phyloP scores from a whole-genome alignment of 2,888 invertebrate genomes.

The Ochropleura leucogaster region DNA sequence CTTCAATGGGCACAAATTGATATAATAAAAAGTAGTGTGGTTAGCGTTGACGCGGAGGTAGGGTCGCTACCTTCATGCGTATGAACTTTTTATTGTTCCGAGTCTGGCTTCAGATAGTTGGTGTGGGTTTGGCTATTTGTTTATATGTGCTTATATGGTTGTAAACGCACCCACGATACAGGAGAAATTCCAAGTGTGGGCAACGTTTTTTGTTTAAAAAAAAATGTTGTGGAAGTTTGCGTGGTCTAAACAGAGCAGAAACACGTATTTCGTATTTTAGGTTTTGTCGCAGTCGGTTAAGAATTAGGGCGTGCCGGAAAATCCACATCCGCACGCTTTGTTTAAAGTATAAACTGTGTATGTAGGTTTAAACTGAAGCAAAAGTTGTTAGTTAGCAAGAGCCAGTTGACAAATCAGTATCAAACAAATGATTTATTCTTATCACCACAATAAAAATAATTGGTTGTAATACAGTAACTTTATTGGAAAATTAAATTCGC shows the following conservation, averaged over 20 bases:
- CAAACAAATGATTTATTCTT: neutral
- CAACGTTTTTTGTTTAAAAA: too few species aligned
- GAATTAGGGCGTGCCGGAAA: neutral
- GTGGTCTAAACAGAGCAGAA: neutral
- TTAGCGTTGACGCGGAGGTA: conserved; percentile 72
- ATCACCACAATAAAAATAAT: neutral
- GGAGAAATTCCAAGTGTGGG: too few species aligned
- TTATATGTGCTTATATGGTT: too few species aligned
- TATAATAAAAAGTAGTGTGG: conserved; percentile 89
- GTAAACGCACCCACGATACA: too few species aligned
- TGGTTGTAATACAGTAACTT: neutral
- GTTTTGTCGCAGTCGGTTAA: too few species aligned
- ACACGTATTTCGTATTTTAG: too few species aligned
- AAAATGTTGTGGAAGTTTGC: neutral
- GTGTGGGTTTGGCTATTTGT: too few species aligned
- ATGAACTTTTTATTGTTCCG: neutral
- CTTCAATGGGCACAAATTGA: conserved; percentile 90
- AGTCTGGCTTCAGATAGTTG: too few species aligned
- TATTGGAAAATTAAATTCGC: conserved; percentile 17
- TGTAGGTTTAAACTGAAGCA: neutral
- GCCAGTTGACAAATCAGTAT: neutral
- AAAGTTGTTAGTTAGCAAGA: neutral
- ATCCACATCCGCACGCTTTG: neutral
- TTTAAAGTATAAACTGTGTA: neutral
- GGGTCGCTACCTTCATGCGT: conserved; percentile 63